Conservation (phyloP, 2,888 invertebrate genomes). For the Trichogramma evanescens region DNA sequence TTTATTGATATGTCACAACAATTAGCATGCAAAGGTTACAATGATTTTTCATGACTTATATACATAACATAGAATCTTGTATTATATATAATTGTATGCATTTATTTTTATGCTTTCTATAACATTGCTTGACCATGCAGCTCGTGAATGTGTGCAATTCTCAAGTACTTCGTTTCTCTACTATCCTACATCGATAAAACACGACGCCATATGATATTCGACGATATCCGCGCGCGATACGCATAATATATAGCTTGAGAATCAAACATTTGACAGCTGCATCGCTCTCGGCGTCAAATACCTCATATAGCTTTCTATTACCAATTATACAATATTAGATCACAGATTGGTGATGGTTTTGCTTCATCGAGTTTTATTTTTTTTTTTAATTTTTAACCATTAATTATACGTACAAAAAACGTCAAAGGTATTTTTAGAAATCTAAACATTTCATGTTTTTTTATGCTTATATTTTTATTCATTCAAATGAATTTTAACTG, state of each 20-base stretch:
- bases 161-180: not conserved
- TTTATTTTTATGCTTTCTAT: no score
- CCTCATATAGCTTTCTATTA: not conserved
- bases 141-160: not conserved
- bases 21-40: conserved; percentile 41
- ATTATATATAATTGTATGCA: no score
- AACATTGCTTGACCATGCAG: no score
- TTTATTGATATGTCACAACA: conserved; percentile 41
- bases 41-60: conserved; percentile 21
- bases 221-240: not conserved
- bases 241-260: no score
- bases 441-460: no score
- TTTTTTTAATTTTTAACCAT: no score
- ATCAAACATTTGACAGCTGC: no score
- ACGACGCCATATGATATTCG: conserved; percentile 1
- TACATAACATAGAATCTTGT: conserved; percentile 16
- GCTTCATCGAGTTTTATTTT: conserved; percentile 12
- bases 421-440: no score
- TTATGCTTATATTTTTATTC: no score
- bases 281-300: not conserved
- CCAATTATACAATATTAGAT: conserved; percentile 29
- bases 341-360: conserved; percentile 43
- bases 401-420: no score
- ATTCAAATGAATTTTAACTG: no score
- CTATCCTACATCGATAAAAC: not conserved